phyloP scores from a whole-genome alignment of 2,888 invertebrate species.

The Pogonocherus hispidulus region DNA sequence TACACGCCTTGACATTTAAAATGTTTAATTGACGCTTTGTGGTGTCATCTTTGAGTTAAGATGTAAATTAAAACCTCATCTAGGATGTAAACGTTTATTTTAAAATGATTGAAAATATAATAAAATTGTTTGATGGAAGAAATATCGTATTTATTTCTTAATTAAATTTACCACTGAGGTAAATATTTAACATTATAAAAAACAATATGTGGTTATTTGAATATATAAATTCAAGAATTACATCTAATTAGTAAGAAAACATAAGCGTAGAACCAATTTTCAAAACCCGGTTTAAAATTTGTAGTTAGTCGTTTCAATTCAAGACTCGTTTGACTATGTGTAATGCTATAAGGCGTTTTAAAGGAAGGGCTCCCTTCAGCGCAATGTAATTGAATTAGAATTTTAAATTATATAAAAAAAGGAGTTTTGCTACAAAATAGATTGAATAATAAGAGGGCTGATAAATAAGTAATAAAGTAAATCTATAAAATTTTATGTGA shows the following conservation, averaged over 20 bases:
- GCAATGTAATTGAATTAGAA: constrained; percentile 40
- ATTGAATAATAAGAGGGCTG: constrained; percentile 31
- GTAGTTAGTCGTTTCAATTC: constrained; percentile 36
- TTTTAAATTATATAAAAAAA: constrained; percentile 38
- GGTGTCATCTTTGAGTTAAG: too few species aligned
- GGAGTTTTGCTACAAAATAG: constrained; percentile 28
- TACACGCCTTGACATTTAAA: too few species aligned
- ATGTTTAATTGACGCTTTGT: too few species aligned
- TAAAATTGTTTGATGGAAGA: not conserved
- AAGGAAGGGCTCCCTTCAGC: constrained; percentile 29
- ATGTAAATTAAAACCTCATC: too few species aligned
- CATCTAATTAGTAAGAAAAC: not conserved
- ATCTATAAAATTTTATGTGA: constrained; percentile 20
- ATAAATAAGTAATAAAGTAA: constrained; percentile 29
- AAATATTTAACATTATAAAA: too few species aligned
- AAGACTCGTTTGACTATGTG: constrained; percentile 37
- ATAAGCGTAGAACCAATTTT: constrained; percentile 27
- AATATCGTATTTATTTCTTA: too few species aligned
- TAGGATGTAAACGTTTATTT: too few species aligned
- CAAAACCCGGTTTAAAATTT: constrained; percentile 35
- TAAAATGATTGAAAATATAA: not conserved
- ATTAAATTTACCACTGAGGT: too few species aligned
- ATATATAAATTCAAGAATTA: not conserved
- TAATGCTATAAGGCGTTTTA: constrained; percentile 32
- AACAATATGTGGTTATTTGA: too few species aligned